Base-by-base conservation (phyloP, 2,797 vertebrate species). In the Sardinella longiceps region DNA sequence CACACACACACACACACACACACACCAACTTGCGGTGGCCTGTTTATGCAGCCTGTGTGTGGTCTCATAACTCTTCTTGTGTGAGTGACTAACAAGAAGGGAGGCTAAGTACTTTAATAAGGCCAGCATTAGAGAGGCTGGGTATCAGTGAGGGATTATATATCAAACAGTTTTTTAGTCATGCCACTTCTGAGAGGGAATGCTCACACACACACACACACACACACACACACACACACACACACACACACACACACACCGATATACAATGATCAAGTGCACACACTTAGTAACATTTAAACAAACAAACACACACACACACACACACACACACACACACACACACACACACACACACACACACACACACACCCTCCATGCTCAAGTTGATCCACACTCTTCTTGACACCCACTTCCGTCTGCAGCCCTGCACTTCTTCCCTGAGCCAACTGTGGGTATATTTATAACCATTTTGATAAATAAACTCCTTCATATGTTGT, bases 51-150 rank as follows among this genome's bases (percentile, higher is more conserved):
- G 60, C 80, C 70, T 30, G 48, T 53, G 85, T 88, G 87, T 89
- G 88, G 85, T 87, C 91, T 28, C 51, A 81, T 87, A 83, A 88
- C 82, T 87, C 80, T 81, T 87, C 80, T 81, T 58, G 63, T 45
- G 70, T 56, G 85, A 87, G 48, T 60, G 48, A 53, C 33, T 87
- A 83, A 88, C 39, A 50, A 86, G 80, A 37, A 39, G 81, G 56
- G n/a, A 77, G 25, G 46, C 81, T 70, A 46, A 84, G 84, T 70
- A 77, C 83, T 58, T 86, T 81, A 87, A 88, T 83, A 82, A 83
- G 60, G 48, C 9, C 70, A 60, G 84, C 58, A 81, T 87, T 87
- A 87, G 39, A 30, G 30, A 83, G 85, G 83, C 58, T 70, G 46
- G 46, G 66, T 70, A 66, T 81, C 28, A 25, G 80, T 30, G 46